These are phyloP conservation scores for Timema cristinae DNA, from an alignment of 2,888 invertebrate genomes.

Conservation along the genomic window DNA sequence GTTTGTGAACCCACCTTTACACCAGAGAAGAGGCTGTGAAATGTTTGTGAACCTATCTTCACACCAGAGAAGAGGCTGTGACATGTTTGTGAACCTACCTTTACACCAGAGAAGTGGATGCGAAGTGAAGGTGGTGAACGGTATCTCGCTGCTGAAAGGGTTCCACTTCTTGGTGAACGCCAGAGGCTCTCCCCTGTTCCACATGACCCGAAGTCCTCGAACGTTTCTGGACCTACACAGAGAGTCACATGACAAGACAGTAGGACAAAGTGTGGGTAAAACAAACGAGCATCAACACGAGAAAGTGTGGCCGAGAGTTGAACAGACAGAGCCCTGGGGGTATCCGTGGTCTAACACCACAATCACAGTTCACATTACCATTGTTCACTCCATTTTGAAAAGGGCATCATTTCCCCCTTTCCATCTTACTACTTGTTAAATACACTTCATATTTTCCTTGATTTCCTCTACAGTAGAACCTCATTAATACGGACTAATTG, in stretches of 20 bases:
- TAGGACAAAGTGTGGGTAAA: too few species aligned
- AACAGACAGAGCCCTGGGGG: too few species aligned
- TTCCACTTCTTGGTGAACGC: conserved; percentile 75
- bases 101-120: conserved; percentile 75
- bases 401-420: too few species aligned
- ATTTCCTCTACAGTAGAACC: too few species aligned
- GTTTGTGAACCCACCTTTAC: conserved; percentile 46
- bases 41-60: conserved; percentile 55
- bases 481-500: too few species aligned
- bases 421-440: too few species aligned
- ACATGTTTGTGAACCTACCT: conserved; percentile 47
- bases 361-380: too few species aligned
- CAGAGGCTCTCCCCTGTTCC: conserved; percentile 69
- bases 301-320: too few species aligned
- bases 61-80: conserved; percentile 32
- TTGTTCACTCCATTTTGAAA: too few species aligned
- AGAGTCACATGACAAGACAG: neutral
- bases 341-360: too few species aligned
- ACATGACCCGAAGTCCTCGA: conserved; percentile 69
- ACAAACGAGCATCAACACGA: too few species aligned
- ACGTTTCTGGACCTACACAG: conserved; percentile 63
- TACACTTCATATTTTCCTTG: too few species aligned
- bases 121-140: conserved; percentile 72
- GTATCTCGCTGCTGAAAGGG: conserved; percentile 74
- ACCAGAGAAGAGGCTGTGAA: conserved; percentile 64